These are phyloP conservation scores for Phorcus lineatus DNA, from an alignment of 2,888 invertebrate species.

Conservation along the genomic window DNA sequence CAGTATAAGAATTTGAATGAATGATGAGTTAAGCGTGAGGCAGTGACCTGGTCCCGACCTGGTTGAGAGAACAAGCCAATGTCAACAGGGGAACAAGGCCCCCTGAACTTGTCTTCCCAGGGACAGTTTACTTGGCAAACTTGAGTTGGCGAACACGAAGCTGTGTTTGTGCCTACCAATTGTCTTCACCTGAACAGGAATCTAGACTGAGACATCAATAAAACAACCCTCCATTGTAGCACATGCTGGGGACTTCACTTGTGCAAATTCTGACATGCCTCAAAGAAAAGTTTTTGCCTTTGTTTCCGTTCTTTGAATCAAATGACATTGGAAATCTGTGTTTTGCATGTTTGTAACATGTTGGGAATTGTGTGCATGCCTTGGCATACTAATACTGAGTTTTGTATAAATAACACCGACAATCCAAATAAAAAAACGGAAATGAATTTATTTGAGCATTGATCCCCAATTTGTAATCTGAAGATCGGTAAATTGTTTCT, in stretches of 20 bases:
- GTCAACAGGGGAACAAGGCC: neutral
- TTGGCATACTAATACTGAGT: too few relatives aligned
- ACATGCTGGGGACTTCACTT: neutral
- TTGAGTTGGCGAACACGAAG: conserved; percentile 2
- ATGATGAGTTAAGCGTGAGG: too few relatives aligned
- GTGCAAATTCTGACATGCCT: neutral
- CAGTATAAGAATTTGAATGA: too few relatives aligned
- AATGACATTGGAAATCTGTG: neutral
- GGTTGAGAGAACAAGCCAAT: too few relatives aligned
- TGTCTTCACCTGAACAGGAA: neutral
- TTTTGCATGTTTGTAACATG: too few relatives aligned
- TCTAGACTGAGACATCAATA: neutral
- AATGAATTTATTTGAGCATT: too few relatives aligned
- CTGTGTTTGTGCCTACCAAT: neutral
- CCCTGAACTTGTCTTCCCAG: neutral
- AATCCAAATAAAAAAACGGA: too few relatives aligned
- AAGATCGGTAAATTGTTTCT: too few relatives aligned
- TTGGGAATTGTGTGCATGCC: too few relatives aligned
- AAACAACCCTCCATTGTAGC: neutral
- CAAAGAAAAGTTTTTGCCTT: neutral
- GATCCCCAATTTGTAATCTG: too few relatives aligned
- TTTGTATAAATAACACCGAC: too few relatives aligned
- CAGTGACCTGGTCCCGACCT: too few relatives aligned
- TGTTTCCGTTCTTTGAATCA: neutral
- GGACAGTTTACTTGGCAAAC: neutral